These are phyloP conservation scores for Phaetusa simplex DNA, from an alignment of 2,113 vertebrate species.

Conservation along the genomic window DNA sequence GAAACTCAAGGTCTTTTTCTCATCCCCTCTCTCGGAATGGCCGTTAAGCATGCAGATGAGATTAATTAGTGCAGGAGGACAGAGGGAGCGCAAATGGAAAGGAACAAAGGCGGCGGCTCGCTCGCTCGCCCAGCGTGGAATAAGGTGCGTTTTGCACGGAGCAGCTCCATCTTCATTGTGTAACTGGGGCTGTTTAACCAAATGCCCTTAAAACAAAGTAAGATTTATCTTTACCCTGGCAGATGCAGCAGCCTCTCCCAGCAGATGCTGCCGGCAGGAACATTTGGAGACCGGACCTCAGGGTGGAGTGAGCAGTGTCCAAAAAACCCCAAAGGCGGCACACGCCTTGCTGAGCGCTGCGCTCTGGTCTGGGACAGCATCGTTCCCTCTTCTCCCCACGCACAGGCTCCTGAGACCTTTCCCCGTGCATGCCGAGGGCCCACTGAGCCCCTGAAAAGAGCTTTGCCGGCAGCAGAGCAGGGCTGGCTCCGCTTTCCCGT, in stretches of 20 bases:
- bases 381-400: rapidly evolving
- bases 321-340: neutral
- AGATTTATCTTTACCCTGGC: neutral
- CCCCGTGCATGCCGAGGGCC: neutral
- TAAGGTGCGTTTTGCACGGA: neutral
- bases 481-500: neutral
- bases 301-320: neutral
- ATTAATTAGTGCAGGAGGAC: neutral
- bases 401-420: neutral
- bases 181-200: neutral
- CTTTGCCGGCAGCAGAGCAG: neutral
- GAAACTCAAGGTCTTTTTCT: neutral
- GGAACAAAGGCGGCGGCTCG: neutral
- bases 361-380: neutral
- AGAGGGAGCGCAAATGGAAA: neutral
- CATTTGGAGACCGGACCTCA: neutral
- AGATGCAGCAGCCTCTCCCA: neutral
- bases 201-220: neutral
- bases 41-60: slow-evolving; percentile 2
- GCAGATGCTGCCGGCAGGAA: neutral
- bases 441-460: neutral
- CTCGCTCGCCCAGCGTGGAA: neutral
- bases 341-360: neutral
- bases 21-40: neutral
- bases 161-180: neutral